Evolutionary conservation across 2,113 vertebrate species (phyloP).

Genomic region (Zapornia atra): DNA sequence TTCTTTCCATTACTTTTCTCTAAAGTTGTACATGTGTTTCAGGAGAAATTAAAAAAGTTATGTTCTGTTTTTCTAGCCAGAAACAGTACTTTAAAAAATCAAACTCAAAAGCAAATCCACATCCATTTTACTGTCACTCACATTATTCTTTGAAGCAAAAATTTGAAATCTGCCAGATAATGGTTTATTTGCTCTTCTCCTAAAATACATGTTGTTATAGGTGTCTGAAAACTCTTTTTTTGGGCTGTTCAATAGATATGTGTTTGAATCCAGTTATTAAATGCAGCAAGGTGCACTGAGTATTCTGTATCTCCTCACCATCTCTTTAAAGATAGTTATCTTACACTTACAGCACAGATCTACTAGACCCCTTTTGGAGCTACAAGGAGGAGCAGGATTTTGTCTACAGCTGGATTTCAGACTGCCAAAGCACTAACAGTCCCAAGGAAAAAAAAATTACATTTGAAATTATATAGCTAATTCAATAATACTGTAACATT

Average conservation of each 20-base stretch:
- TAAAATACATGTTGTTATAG: neutral
- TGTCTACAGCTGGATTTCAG: neutral
- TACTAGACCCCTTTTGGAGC: neutral
- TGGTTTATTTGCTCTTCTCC: neutral
- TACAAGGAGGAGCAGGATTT: neutral
- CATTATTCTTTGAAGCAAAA: neutral
- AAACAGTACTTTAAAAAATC: neutral
- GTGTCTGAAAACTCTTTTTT: neutral
- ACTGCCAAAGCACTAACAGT: neutral
- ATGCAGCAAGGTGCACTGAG: neutral
- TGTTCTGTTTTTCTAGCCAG: neutral
- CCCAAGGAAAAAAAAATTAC: rapidly evolving
- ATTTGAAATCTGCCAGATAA: neutral
- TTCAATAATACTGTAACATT: neutral
- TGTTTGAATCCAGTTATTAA: neutral
- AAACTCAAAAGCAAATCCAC: neutral
- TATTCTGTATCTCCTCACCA: neutral
- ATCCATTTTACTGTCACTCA: neutral
- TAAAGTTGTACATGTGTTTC: neutral
- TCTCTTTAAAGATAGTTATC: neutral
- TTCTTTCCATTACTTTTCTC: neutral
- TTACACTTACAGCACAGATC: neutral
- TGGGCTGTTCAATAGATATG: rapidly evolving
- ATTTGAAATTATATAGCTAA: neutral
- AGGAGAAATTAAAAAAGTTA: neutral